Evolutionary conservation across 2,797 vertebrate species (phyloP), one percentile per base, ranked within the genome.

Genomic region (Leptoclinus maculatus): DNA sequence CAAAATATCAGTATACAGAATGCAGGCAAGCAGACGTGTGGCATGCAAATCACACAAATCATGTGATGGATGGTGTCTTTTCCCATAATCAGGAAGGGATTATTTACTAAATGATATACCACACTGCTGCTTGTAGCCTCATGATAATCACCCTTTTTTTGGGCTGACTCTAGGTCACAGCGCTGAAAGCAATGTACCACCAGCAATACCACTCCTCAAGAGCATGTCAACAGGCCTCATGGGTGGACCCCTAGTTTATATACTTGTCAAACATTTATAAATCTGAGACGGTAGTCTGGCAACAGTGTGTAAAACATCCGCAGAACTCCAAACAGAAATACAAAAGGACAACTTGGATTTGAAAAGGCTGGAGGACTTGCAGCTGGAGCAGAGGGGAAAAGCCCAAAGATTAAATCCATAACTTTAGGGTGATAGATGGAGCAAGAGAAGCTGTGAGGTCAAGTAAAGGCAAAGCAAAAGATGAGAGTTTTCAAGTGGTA

Each of bases 251-350:
- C 76, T 79, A 70, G 88, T 96, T 96, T 95, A 96, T 91, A 95
- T 88, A 82, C 89, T 94, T 95, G 92, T 95, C 94, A 94, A 96
- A 94, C 90, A 92, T 95, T 95, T 95, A 95, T 95, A 95, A 95
- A 93, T 91, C 83, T 91, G 91, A 91, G 90, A 95, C 90, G 89
- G 93, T 92, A 95, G 90, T 94, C 87, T 90, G 85, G 92, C 86
- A 95, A 95, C 93, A 86, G 90, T 91, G 91, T 94, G 89, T 96
- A 95, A 96, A 96, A 95, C 93, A 96, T 93, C 92, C 88, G 87
- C 88, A 94, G 90, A 94, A 94, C 93, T 95, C 94, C 89, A 96
- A 96, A 96, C 91, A 96, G 93, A 95, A 96, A 96, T 90, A 91
- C 89, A 92, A 88, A 89, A 74, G 81, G 76, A 78, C 82, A 85